phyloP scores from a whole-genome alignment of 1,140 invertebrate genomes.

The Drosophila insularis region DNA sequence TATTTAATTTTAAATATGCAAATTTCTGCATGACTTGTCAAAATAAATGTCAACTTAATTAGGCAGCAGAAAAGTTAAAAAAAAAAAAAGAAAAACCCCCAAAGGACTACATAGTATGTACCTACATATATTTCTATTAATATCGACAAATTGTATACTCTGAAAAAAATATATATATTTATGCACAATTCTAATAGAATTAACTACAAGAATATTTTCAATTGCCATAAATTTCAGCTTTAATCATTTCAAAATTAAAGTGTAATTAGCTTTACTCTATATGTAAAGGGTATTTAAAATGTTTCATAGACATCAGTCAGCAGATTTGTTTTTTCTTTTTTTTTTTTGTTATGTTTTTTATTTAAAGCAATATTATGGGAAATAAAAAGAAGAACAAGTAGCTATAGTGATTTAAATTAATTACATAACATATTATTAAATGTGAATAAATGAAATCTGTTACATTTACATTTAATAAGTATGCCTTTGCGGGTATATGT shows the following conservation, averaged over 20 bases:
- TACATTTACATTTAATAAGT: conserved; percentile 26
- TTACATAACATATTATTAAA: conserved; percentile 56
- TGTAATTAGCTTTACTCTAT: too few species aligned
- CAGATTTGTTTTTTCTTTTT: not conserved
- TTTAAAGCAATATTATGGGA: not conserved
- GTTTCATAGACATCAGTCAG: not conserved
- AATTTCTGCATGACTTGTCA: conserved; percentile 10
- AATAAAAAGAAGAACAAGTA: not conserved
- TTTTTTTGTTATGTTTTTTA: not conserved
- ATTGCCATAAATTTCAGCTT: too few species aligned
- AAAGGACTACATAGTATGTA: not conserved
- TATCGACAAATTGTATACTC: not conserved
- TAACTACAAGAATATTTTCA: too few species aligned
- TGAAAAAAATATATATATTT: not conserved
- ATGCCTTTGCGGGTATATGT: not conserved
- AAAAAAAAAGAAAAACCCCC: not conserved
- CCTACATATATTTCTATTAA: not conserved
- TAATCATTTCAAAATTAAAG: too few species aligned
- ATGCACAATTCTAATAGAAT: too few species aligned
- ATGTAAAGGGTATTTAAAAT: not conserved
- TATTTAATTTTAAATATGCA: conserved; percentile 21
- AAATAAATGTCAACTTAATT: conserved; percentile 38
- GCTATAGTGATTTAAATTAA: conserved; percentile 64
- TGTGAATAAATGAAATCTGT: conserved; percentile 50
- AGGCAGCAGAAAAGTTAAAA: conserved; percentile 27